These are phyloP conservation scores for Aphis gossypii DNA, from an alignment of 1,140 invertebrate species.

Conservation along the genomic window DNA sequence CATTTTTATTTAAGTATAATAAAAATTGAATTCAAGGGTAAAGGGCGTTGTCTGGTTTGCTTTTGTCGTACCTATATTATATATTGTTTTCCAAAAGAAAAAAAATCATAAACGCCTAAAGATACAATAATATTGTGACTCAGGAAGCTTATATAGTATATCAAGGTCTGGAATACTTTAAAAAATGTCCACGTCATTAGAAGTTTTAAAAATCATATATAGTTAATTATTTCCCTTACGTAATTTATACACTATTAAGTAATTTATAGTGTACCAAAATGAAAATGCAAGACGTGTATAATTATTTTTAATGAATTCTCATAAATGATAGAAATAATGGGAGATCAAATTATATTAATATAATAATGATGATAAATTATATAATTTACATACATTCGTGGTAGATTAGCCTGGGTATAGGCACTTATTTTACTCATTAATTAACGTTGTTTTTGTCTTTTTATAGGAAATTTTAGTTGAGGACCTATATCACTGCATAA, in stretches of 20 bases:
- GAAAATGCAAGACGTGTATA: not conserved
- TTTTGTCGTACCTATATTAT: not conserved
- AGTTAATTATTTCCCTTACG: conserved; percentile 11
- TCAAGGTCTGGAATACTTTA: not conserved
- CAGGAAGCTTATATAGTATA: not conserved
- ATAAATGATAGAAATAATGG: not conserved
- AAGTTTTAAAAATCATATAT: conserved; percentile 2
- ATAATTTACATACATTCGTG: not conserved
- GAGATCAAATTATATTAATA: not conserved
- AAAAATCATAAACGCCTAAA: not conserved
- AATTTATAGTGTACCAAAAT: not conserved
- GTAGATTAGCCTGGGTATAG: not conserved
- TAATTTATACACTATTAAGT: not conserved
- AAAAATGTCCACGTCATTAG: conserved; percentile 18
- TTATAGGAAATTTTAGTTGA: not conserved
- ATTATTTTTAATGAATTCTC: conserved; percentile 9
- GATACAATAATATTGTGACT: conserved; percentile 1
- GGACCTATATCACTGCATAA: not conserved
- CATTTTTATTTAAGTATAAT: conserved; percentile 19
- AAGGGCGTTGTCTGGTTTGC: conserved; percentile 5
- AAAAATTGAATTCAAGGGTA: conserved; percentile 31
- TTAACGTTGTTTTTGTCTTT: not conserved
- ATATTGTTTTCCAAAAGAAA: not conserved
- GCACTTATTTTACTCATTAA: not conserved
- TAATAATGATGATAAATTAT: not conserved